Evolutionary conservation across 30 jellyfish, hydroid and myxozoan genomes (phyloP).

Genomic region (Cassiopea xamachana): DNA sequence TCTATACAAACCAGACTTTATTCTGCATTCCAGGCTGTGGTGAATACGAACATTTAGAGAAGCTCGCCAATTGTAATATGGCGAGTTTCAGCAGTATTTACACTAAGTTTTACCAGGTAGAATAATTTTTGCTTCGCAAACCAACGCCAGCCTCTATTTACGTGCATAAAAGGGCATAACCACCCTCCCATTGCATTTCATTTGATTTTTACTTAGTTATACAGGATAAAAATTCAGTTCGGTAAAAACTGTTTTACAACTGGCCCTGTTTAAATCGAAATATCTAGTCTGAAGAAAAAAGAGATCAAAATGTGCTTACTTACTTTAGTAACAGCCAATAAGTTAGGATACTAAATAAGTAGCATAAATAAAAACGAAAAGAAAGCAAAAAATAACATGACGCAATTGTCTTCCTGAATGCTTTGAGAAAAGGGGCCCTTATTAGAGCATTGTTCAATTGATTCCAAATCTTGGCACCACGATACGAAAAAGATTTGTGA

Average conservation of each 20-base stretch:
- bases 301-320: not conserved
- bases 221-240: not conserved
- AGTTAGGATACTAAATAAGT: not conserved
- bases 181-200: no score
- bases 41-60: no score
- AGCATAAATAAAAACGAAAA: not conserved
- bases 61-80: no score
- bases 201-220: not conserved
- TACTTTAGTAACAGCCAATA: not conserved
- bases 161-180: no score
- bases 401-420: not conserved
- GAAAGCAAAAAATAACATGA: not conserved
- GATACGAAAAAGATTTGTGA: not conserved
- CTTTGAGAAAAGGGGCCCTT: not conserved
- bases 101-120: no score
- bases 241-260: not conserved
- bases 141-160: no score
- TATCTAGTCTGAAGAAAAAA: not conserved
- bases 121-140: no score
- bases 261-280: not conserved
- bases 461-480: not conserved
- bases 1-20: no score
- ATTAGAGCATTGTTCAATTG: not conserved
- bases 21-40: no score
- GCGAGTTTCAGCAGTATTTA: no score